These are phyloP conservation scores for Macrosiphum euphorbiae DNA, from an alignment of 2,888 invertebrate genomes.

Conservation along the genomic window DNA sequence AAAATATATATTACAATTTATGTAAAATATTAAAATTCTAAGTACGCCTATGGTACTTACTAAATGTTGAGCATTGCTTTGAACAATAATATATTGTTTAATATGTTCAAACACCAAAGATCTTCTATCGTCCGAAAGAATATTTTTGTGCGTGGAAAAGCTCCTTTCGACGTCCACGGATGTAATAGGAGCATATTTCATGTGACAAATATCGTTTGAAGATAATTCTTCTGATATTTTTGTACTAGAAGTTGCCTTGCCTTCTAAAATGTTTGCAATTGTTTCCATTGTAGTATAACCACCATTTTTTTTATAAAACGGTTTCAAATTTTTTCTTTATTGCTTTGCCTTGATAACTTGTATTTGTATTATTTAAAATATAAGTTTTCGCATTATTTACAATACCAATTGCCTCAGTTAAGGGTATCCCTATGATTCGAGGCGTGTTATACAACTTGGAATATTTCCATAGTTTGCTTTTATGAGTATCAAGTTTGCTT, in stretches of 20 bases:
- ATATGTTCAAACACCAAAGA: slow-evolving; percentile 31
- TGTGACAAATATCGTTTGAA: too few relatives aligned
- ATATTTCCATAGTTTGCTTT: slow-evolving; percentile 10
- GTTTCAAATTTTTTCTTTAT: not conserved
- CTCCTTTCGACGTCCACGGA: too few relatives aligned
- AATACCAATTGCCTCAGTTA: slow-evolving; percentile 5
- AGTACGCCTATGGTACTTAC: not conserved
- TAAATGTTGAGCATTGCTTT: not conserved
- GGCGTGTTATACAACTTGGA: not conserved
- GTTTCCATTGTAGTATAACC: not conserved
- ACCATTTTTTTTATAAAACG: not conserved
- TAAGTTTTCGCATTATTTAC: not conserved
- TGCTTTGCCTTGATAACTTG: not conserved
- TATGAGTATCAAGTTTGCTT: slow-evolving; percentile 7
- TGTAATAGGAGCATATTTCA: too few relatives aligned
- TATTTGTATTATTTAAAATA: slow-evolving; percentile 4
- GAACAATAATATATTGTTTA: slow-evolving; percentile 10
- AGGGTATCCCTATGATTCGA: not conserved
- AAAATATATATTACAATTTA: not conserved
- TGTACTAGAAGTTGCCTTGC: too few relatives aligned
- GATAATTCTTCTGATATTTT: too few relatives aligned
- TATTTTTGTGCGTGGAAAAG: not conserved
- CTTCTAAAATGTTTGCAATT: too few relatives aligned
- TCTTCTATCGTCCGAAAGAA: slow-evolving; percentile 3
- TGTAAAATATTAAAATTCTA: not conserved